Evolutionary conservation across 2,113 vertebrate genomes (phyloP).

Genomic region (Ameiurus melas): DNA sequence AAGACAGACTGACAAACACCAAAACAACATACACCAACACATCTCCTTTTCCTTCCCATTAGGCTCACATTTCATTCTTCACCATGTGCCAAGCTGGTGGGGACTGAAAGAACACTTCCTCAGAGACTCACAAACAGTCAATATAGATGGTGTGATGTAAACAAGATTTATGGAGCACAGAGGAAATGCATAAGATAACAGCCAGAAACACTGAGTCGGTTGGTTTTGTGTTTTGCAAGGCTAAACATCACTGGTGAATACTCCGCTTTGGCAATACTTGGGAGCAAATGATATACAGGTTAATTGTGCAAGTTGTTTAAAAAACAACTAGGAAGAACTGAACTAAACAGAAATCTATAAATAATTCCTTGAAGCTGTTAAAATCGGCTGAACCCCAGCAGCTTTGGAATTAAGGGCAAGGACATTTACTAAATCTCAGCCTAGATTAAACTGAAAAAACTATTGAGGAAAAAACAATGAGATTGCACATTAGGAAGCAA

Average conservation of each 20-base stretch:
- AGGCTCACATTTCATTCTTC: not conserved
- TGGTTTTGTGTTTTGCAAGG: not conserved
- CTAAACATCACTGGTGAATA: not conserved
- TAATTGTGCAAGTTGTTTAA: not conserved
- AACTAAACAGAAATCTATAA: slow-evolving; percentile 4
- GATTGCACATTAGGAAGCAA: not conserved
- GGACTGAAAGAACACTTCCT: not conserved
- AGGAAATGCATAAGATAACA: not conserved
- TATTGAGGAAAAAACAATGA: not conserved
- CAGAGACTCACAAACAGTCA: slow-evolving; percentile 3
- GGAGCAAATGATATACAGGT: not conserved
- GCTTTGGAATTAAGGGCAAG: slow-evolving; percentile 26
- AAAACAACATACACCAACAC: not conserved
- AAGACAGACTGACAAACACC: not conserved
- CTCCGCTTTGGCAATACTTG: not conserved
- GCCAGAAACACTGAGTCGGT: not conserved
- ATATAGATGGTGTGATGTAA: not conserved
- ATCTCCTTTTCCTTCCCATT: not conserved
- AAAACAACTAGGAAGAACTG: slow-evolving; percentile 2
- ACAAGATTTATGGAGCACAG: not conserved
- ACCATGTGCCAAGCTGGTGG: not conserved
- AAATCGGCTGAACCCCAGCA: not conserved
- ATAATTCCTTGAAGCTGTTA: slow-evolving; percentile 20
- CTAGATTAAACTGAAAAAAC: not conserved
- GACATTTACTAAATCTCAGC: not conserved